Conservation (phyloP, 2,113 vertebrate species). For the Pituophis catenifer region DNA sequence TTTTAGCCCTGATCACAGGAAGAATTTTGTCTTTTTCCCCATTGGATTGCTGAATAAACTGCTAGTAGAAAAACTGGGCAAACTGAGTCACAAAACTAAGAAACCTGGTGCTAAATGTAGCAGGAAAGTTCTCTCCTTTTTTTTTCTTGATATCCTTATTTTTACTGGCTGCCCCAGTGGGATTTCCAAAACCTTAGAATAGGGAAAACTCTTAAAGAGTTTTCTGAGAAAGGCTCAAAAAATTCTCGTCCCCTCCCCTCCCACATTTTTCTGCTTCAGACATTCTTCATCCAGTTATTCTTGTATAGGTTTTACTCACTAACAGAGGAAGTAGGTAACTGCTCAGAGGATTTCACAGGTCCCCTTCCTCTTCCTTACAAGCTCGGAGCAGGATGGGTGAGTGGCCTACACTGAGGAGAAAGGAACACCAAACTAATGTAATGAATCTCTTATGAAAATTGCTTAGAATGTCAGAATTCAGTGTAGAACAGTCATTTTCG, state of each 20-base stretch:
- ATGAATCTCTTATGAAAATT: not conserved
- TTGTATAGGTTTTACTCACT: not conserved
- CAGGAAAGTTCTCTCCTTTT: not conserved
- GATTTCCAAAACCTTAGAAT: not conserved
- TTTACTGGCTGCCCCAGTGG: not conserved
- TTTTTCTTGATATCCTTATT: not conserved
- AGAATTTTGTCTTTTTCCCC: not conserved
- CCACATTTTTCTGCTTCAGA: not conserved
- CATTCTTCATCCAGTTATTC: not conserved
- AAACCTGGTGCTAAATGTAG: not conserved
- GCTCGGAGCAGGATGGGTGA: not conserved
- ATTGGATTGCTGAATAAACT: not conserved
- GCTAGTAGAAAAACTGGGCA: not conserved
- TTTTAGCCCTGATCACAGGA: not conserved
- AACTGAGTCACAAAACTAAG: not conserved
- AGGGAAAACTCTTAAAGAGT: not conserved
- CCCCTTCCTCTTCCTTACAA: not conserved
- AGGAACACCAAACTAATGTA: not conserved
- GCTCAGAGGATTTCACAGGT: not conserved
- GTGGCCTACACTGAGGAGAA: not conserved
- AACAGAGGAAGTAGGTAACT: not conserved
- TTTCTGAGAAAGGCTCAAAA: not conserved
- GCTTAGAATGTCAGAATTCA: not conserved
- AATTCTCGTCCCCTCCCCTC: not conserved
- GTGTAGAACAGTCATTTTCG: not conserved